phyloP scores from a whole-genome alignment of 2,888 invertebrate species.

The Ophion ellenae region DNA sequence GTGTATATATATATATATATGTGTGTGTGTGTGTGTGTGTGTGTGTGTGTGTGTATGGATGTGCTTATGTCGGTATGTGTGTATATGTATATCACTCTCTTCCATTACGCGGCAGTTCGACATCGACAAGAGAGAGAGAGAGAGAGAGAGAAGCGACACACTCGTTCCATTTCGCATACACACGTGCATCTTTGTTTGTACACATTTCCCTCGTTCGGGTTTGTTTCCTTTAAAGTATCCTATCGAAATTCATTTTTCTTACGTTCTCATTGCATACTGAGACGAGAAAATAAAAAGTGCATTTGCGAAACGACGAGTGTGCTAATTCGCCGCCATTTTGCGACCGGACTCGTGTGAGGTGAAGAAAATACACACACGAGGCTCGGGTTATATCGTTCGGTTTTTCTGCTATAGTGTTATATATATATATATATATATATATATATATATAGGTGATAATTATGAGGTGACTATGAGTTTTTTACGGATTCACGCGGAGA shows the following conservation, averaged over 20 bases:
- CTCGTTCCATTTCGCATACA: constrained; percentile 23
- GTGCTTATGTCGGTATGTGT: constrained; percentile 36
- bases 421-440: no score
- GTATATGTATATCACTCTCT: constrained; percentile 42
- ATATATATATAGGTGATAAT: no score
- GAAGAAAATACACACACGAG: background rate
- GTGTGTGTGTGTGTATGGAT: constrained; percentile 52
- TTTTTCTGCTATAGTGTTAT: background rate
- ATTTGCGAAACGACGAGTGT: background rate
- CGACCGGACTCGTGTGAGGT: background rate
- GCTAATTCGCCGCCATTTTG: background rate
- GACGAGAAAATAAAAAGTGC: background rate
- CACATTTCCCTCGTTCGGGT: background rate
- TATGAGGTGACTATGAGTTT: background rate
- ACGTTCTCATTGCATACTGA: background rate
- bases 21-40: constrained; percentile 50
- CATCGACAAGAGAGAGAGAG: constrained; percentile 21
- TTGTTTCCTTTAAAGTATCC: background rate
- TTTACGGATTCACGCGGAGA: background rate
- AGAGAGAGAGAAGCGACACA: constrained; percentile 16
- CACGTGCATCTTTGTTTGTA: background rate
- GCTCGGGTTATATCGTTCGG: background rate
- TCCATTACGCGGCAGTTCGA: constrained; percentile 45
- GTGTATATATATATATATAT: constrained; percentile 47
- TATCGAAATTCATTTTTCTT: constrained; percentile 18